A percentile compares a stretch with the other conserved stretches of the same genome.
Conservation (phyloP, 2,113 vertebrate genomes). For the Eleginops maclovinus region DNA sequence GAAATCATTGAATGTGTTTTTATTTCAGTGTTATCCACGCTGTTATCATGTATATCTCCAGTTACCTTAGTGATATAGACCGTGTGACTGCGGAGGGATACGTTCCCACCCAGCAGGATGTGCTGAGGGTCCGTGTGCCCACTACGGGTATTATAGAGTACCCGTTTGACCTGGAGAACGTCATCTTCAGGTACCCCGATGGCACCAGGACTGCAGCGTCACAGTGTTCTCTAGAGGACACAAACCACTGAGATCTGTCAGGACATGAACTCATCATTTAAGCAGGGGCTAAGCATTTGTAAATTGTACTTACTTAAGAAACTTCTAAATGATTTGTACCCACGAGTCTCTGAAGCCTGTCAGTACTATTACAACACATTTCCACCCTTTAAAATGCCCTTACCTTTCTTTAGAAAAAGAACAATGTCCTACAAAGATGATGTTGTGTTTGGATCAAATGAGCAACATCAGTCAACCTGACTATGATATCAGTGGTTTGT, state of each 20-base stretch:
- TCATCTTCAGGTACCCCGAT: conserved; percentile 92
- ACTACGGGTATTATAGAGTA: conserved; percentile 98
- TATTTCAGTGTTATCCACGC: conserved; percentile 54
- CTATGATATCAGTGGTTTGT: conserved; percentile 67
- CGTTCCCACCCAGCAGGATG: conserved; percentile 96
- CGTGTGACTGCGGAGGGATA: conserved; percentile 91
- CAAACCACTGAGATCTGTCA: conserved; percentile 66
- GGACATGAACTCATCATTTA: conserved; percentile 10
- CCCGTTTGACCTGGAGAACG: conserved; percentile 97
- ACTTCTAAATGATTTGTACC: background rate
- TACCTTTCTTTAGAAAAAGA: no score
- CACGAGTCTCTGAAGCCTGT: background rate
- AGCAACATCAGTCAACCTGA: conserved; percentile 20
- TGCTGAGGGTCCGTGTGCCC: conserved; percentile 94
- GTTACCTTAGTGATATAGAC: conserved; percentile 94
- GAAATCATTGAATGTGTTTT: conserved; percentile 19
- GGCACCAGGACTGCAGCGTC: conserved; percentile 56
- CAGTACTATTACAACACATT: no score
- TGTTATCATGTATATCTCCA: conserved; percentile 76
- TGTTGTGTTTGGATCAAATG: background rate
- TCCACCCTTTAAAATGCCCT: no score
- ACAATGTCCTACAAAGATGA: background rate
- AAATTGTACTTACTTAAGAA: background rate
- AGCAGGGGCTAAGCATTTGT: background rate
- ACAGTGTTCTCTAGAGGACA: conserved; percentile 45